Evolutionary conservation across 2,888 invertebrate genomes (phyloP).

Genomic region (Tanypteryx hageni): DNA sequence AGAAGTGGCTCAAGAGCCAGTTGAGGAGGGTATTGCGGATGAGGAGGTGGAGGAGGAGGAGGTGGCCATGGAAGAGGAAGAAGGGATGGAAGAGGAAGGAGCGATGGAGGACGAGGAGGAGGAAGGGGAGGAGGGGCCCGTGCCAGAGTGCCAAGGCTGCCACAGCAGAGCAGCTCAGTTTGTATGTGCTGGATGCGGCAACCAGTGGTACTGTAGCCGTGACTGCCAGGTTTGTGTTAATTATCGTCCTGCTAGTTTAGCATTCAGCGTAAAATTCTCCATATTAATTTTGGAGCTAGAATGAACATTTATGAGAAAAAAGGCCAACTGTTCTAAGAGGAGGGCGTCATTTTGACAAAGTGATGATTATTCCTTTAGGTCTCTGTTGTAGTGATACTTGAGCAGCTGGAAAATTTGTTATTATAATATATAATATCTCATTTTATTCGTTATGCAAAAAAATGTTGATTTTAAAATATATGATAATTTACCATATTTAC

Average conservation of each 20-base stretch:
- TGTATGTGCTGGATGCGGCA: constrained; percentile 92
- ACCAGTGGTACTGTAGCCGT: constrained; percentile 96
- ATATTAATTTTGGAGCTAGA: too few relatives aligned
- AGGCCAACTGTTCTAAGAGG: constrained; percentile 25
- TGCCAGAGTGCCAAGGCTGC: constrained; percentile 92
- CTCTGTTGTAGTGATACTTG: too few relatives aligned
- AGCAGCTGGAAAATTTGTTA: too few relatives aligned
- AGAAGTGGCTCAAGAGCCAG: constrained; percentile 74
- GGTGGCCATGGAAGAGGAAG: constrained; percentile 43
- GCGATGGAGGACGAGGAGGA: constrained; percentile 70
- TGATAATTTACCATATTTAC: too few relatives aligned
- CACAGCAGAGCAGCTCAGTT: constrained; percentile 88
- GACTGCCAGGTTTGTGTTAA: constrained; percentile 87
- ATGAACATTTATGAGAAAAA: not conserved
- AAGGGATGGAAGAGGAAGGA: constrained; percentile 72
- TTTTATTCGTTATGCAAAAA: too few relatives aligned
- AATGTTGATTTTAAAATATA: too few relatives aligned
- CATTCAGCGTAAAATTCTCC: too few relatives aligned
- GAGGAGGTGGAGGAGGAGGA: constrained; percentile 54
- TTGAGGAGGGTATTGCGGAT: constrained; percentile 74
- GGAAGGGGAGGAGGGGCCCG: constrained; percentile 73
- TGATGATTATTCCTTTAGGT: too few relatives aligned
- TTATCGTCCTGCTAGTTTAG: not conserved
- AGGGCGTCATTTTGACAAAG: too few relatives aligned
- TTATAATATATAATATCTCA: too few relatives aligned